Conservation (phyloP, 2,797 vertebrate genomes). For the Taeniopygia guttata region DNA sequence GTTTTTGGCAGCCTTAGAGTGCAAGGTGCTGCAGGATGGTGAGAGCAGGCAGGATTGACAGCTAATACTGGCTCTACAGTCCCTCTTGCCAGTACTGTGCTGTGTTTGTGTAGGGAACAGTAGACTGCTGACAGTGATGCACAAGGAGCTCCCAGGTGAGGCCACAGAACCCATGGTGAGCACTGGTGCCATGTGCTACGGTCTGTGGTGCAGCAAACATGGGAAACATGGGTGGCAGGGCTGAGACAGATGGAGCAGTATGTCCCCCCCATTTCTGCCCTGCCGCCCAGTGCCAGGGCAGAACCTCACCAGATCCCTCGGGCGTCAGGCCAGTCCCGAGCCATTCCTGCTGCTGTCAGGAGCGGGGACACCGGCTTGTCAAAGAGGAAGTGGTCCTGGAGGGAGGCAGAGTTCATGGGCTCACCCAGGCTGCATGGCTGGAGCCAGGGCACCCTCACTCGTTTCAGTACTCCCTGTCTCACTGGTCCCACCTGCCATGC, state of each 20-base stretch:
- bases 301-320: slow-evolving; percentile 91
- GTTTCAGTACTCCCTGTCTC: background rate
- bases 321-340: slow-evolving; percentile 96
- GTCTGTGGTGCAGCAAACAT: rapidly evolving
- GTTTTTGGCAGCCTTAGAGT: background rate
- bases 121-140: background rate
- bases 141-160: background rate
- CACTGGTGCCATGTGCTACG: background rate
- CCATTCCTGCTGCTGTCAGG: slow-evolving; percentile 94
- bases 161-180: background rate
- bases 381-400: slow-evolving; percentile 94
- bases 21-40: background rate
- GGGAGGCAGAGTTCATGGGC: background rate
- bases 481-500: background rate
- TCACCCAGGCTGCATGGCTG: background rate
- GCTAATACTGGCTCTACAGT: background rate
- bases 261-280: background rate
- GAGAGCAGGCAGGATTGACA: background rate
- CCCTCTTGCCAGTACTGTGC: background rate
- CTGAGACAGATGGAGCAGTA: background rate
- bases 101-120: background rate
- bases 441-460: background rate
- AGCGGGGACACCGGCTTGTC: slow-evolving; percentile 96
- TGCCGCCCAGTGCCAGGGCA: background rate
- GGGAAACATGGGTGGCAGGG: rapidly evolving